These are phyloP conservation scores for Spilosoma lubricipeda DNA, from an alignment of 2,888 invertebrate species.

Conservation along the genomic window DNA sequence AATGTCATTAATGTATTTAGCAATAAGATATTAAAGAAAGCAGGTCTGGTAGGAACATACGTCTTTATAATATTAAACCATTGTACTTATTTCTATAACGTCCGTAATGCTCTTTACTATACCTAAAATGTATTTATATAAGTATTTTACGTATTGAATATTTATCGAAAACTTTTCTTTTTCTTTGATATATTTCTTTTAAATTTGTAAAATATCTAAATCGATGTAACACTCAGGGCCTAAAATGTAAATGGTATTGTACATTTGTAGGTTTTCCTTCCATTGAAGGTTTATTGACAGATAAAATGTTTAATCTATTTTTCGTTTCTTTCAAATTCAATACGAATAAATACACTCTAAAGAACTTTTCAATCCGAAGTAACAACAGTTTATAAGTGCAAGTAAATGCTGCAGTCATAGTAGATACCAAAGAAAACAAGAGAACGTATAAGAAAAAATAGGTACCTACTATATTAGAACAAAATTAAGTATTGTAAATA, in stretches of 20 bases:
- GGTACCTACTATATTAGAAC: neutral
- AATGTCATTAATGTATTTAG: neutral
- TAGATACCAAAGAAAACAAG: neutral
- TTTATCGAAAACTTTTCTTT: conserved; percentile 4
- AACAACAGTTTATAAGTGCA: neutral
- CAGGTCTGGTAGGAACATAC: neutral
- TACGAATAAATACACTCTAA: neutral
- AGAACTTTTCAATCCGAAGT: neutral
- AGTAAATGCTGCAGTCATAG: neutral
- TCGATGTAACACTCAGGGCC: conserved; percentile 35
- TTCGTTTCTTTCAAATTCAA: neutral
- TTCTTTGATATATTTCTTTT: neutral
- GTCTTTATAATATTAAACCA: conserved; percentile 16
- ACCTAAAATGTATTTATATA: conserved; percentile 28
- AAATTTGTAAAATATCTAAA: conserved; percentile 1
- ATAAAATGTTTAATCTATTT: neutral
- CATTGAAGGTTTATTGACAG: neutral
- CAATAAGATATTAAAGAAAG: conserved; percentile 4
- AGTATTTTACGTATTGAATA: conserved; percentile 45
- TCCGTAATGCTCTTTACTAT: conserved; percentile 37
- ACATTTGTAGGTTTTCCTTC: neutral
- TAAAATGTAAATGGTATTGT: conserved; percentile 22
- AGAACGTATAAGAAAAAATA: neutral
- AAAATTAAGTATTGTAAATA: neutral
- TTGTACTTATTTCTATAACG: conserved; percentile 33